Evolutionary conservation across 2,113 vertebrate species (phyloP).

Genomic region (Chelonoidis abingdonii): DNA sequence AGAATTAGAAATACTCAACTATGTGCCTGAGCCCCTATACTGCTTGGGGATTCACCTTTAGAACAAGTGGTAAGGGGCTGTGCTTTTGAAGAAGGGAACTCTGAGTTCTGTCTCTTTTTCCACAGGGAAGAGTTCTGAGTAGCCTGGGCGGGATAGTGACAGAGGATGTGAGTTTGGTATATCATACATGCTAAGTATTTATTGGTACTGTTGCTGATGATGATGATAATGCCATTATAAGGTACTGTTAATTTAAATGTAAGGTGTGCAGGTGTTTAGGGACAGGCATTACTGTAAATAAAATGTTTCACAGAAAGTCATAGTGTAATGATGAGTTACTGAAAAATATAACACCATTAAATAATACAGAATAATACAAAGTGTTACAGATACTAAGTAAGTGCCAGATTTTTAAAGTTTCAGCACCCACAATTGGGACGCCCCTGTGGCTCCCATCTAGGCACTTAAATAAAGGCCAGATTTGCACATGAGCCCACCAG

Average conservation of each 20-base stretch:
- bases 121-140: background rate
- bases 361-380: background rate
- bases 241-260: background rate
- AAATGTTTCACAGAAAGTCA: background rate
- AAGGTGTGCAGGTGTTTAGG: background rate
- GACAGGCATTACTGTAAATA: background rate
- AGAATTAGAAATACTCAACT: background rate
- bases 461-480: background rate
- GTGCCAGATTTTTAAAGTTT: background rate
- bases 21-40: background rate
- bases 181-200: background rate
- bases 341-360: background rate
- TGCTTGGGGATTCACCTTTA: background rate
- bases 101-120: background rate
- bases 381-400: background rate
- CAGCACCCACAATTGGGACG: rapidly evolving
- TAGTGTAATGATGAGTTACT: background rate
- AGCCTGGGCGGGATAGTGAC: background rate
- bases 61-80: background rate
- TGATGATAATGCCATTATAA: background rate
- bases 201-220: background rate
- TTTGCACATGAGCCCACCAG: background rate
- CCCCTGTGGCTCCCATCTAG: rapidly evolving
- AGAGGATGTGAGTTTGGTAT: background rate
- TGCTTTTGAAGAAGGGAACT: background rate